phyloP scores from a whole-genome alignment of 2,888 invertebrate species.

The Melinaea menophilus region DNA sequence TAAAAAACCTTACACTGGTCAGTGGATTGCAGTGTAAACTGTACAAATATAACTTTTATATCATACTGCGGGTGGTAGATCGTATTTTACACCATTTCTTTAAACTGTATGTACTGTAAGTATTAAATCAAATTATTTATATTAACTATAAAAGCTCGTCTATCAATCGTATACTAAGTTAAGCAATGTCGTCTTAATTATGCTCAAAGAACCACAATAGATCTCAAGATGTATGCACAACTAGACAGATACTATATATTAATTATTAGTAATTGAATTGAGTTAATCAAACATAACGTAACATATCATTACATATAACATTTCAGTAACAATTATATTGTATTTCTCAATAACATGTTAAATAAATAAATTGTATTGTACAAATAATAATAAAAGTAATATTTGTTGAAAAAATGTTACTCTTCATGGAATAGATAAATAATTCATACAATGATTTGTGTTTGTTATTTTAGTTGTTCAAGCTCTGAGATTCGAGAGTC shows the following conservation, averaged over 20 bases:
- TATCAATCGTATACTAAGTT: too few relatives aligned
- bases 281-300: constrained; percentile 24
- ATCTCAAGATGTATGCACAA: constrained; percentile 7
- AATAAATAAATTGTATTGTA: too few relatives aligned
- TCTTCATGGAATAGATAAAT: too few relatives aligned
- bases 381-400: too few relatives aligned
- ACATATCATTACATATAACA: constrained; percentile 3
- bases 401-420: too few relatives aligned
- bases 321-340: constrained; percentile 24
- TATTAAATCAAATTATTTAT: too few relatives aligned
- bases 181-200: background rate
- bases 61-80: constrained; percentile 57
- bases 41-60: constrained; percentile 63
- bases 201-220: background rate
- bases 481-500: too few relatives aligned
- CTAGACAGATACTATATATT: constrained; percentile 22
- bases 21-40: constrained; percentile 64
- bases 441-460: too few relatives aligned
- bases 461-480: too few relatives aligned
- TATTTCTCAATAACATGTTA: constrained; percentile 2
- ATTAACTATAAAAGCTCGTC: too few relatives aligned
- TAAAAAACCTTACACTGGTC: constrained; percentile 47
- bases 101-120: constrained; percentile 12
- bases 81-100: constrained; percentile 30
- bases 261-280: constrained; percentile 30